Evolutionary conservation across 1,140 invertebrate genomes (phyloP).

Genomic region (Macrostomum lignano): DNA sequence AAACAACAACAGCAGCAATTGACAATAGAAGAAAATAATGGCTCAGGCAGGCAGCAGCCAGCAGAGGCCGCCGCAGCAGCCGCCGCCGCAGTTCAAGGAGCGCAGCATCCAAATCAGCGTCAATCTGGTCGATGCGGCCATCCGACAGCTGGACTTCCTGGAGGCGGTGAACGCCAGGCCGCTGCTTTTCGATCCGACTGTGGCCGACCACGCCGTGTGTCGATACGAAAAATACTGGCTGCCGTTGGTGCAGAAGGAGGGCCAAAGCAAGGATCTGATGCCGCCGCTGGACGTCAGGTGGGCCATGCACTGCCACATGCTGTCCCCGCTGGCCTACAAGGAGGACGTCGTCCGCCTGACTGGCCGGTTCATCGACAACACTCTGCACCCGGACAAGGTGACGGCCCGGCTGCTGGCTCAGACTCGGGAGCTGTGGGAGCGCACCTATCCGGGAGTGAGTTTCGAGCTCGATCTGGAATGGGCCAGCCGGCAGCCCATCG

Average conservation of each 20-base stretch:
- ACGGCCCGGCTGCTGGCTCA: constrained; percentile 1
- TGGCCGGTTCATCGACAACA: constrained; percentile 22
- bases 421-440: constrained; percentile 8
- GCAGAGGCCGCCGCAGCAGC: too few relatives aligned
- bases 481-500: background rate
- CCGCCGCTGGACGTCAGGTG: constrained; percentile 31
- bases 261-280: constrained; percentile 14
- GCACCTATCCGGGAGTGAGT: constrained; percentile 6
- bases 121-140: constrained; percentile 7
- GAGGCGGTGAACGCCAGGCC: constrained; percentile 11
- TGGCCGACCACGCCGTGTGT: constrained; percentile 21
- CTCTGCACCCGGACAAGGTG: constrained; percentile 10
- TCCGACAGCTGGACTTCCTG: constrained; percentile 8
- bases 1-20: too few relatives aligned
- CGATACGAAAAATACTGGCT: constrained; percentile 30
- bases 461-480: constrained; percentile 4
- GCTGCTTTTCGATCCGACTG: constrained; percentile 13
- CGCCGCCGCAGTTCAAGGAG: too few relatives aligned
- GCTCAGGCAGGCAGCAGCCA: too few relatives aligned
- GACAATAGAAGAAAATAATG: too few relatives aligned
- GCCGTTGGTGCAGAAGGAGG: constrained; percentile 16
- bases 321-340: constrained; percentile 22
- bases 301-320: constrained; percentile 31
- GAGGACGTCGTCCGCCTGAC: constrained; percentile 23
- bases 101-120: constrained; percentile 9